Evolutionary conservation across 2,888 invertebrate species (phyloP).

Genomic region (Tenthredo notha): DNA sequence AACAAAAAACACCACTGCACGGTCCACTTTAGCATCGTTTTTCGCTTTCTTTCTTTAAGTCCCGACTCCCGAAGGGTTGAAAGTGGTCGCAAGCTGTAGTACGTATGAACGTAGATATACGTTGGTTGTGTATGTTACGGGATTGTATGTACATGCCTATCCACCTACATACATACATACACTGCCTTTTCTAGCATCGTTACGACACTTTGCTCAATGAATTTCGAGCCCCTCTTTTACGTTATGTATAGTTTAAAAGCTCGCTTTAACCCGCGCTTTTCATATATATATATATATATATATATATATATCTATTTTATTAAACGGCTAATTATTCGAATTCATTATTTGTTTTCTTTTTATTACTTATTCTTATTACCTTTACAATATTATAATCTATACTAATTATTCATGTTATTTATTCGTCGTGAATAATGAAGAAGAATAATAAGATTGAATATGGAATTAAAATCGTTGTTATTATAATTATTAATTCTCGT

Average conservation of each 20-base stretch:
- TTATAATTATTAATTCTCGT: not conserved
- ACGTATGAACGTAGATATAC: not conserved
- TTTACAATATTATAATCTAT: too few relatives aligned
- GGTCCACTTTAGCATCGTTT: conserved; percentile 4
- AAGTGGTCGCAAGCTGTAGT: conserved; percentile 18
- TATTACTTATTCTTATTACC: not conserved
- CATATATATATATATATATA: not conserved
- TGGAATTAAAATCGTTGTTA: too few relatives aligned
- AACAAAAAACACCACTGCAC: not conserved
- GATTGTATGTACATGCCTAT: not conserved
- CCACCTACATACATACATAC: not conserved
- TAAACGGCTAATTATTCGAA: not conserved
- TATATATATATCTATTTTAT: not conserved
- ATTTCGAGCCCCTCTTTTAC: not conserved
- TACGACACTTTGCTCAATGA: conserved; percentile 31
- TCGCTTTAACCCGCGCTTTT: conserved; percentile 1
- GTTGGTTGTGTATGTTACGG: not conserved
- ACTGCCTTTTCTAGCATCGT: conserved; percentile 34
- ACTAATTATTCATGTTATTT: too few relatives aligned
- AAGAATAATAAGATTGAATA: too few relatives aligned
- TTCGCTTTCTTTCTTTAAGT: not conserved
- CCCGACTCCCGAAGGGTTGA: conserved; percentile 18
- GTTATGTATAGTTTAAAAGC: conserved; percentile 15
- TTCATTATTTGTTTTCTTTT: not conserved
- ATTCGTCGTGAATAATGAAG: too few relatives aligned